Conservation (phyloP, 2,797 vertebrate genomes). For the Dendrocincla tyrannina region DNA sequence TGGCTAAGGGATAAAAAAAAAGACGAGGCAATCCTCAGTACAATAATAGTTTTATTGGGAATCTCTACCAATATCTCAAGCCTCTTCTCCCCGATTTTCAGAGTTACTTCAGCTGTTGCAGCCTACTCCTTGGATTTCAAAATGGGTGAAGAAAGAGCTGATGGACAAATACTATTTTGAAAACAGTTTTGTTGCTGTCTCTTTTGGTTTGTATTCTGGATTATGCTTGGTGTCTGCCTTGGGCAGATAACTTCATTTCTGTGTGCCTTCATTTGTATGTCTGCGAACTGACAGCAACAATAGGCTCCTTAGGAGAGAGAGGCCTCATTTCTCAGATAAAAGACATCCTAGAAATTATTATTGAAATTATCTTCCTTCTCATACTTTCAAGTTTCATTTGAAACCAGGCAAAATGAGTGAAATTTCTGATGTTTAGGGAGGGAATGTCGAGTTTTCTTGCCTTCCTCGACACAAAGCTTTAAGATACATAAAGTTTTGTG, state of each 20-base stretch:
- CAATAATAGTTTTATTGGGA: neutral
- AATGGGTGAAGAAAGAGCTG: neutral
- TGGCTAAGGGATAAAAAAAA: neutral
- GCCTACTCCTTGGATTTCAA: neutral
- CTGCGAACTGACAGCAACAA: conserved; percentile 24
- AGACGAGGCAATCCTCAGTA: neutral
- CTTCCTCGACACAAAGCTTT: neutral
- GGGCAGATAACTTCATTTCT: conserved; percentile 35
- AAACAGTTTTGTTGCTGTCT: conserved; percentile 33
- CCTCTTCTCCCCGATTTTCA: neutral
- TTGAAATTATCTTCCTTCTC: neutral
- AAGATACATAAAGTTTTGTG: neutral
- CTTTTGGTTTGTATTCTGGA: conserved; percentile 9
- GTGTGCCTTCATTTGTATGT: neutral
- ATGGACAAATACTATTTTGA: neutral
- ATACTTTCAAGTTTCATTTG: neutral
- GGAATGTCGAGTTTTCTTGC: neutral
- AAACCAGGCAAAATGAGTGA: neutral
- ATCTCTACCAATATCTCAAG: neutral
- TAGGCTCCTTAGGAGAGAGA: neutral
- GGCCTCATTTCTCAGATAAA: neutral
- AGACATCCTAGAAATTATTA: neutral
- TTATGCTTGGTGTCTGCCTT: conserved; percentile 51
- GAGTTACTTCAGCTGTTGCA: neutral
- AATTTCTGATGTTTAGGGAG: neutral